Evolutionary conservation across 2,113 vertebrate genomes (phyloP).

Genomic region (Pseudopipra pipra): DNA sequence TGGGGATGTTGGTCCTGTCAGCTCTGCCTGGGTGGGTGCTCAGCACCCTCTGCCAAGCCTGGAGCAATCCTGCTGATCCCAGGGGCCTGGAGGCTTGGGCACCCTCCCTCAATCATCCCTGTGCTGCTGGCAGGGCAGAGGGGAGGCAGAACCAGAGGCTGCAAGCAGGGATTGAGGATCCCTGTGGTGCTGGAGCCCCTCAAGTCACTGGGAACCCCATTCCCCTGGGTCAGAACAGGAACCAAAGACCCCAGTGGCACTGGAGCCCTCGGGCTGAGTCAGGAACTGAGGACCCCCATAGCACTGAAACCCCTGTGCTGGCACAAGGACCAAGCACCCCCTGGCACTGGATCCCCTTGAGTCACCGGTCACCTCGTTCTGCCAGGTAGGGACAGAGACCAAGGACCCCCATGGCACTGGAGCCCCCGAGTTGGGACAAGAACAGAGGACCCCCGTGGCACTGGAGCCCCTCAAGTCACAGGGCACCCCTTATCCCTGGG

Average conservation of each 20-base stretch:
- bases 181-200: neutral
- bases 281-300: neutral
- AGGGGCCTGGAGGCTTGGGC: neutral
- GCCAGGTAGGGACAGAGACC: no score
- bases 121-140: neutral
- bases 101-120: fast-evolving
- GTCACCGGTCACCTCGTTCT: no score
- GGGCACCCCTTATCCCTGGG: neutral
- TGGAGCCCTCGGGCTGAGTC: neutral
- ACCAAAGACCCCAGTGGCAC: neutral
- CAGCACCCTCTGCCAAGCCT: neutral
- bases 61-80: neutral
- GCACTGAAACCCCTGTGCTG: neutral
- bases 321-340: no score
- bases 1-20: neutral
- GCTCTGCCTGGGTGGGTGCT: neutral
- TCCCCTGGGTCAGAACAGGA: neutral
- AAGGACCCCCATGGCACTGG: no score
- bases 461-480: neutral
- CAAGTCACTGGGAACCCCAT: neutral
- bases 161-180: fast-evolving
- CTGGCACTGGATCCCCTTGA: neutral
- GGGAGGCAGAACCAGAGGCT: fast-evolving
- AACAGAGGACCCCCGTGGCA: no score
- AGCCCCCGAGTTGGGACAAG: no score